Evolutionary conservation across 2,113 vertebrate species (phyloP).

Genomic region (Echinops telfairi): DNA sequence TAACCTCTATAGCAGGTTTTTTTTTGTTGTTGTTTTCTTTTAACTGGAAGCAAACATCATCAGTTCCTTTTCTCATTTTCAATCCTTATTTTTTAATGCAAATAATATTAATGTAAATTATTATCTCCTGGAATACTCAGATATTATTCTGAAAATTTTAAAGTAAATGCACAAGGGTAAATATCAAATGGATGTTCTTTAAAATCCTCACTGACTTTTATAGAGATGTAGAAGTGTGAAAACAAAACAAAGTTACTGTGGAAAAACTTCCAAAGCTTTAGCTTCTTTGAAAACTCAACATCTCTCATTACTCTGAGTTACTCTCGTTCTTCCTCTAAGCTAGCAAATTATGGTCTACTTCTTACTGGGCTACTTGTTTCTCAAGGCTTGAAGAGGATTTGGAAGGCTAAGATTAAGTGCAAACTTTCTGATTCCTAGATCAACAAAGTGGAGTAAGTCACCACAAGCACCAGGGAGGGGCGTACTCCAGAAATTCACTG

Average conservation of each 20-base stretch:
- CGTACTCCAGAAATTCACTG: no score
- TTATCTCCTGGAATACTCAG: neutral
- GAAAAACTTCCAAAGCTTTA: neutral
- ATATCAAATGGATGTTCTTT: neutral
- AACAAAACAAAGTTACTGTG: no score
- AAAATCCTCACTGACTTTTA: neutral
- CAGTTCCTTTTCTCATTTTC: neutral
- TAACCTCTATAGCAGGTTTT: neutral
- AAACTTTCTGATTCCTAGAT: neutral
- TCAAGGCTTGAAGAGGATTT: neutral
- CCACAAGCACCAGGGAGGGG: no score
- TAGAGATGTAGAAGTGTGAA: neutral
- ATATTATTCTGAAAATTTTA: constrained; percentile 18
- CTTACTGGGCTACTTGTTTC: neutral
- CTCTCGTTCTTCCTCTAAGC: neutral
- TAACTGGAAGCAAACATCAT: neutral
- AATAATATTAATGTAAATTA: neutral
- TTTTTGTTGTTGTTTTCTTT: neutral
- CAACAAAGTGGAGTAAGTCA: neutral
- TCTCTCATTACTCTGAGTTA: neutral
- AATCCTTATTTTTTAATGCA: neutral
- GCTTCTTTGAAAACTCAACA: neutral
- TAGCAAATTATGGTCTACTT: neutral
- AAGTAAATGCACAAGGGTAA: neutral
- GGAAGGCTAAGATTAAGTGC: neutral